Base-by-base conservation (phyloP, 2,888 invertebrate species). In the Ectropis crepuscularia region DNA sequence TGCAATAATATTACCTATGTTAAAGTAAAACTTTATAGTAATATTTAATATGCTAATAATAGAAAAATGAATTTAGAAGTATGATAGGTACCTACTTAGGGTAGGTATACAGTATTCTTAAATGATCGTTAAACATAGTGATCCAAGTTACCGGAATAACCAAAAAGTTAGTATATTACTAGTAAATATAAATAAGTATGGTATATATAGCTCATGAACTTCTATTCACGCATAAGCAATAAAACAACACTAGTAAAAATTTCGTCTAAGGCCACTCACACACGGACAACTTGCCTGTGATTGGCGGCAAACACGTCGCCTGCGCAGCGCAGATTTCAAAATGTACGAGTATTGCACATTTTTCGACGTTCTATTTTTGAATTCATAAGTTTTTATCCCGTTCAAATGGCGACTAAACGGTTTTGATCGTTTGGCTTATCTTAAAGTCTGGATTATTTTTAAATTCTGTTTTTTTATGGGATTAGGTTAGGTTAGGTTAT, bases 281-380 rank as follows among this genome's bases (percentile, higher is more conserved):
- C 84, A 79, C n/a, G 53, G 45, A 53, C 48, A 28, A 39, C 70
- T 46, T 57, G 60, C 11, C 65, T 68, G 68, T 63, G 79, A 86
- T 90, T 90, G 88, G 91, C 65, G 58, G 53, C 51, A 50, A 51
- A 49, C 59, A 47, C 47, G 53, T 47, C 74, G 72, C 74, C 42
- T 57, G 73, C 80, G 72, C 74, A 70, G 68, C 72, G 63, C 74
- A 59, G 63, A 60, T 77, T 80, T 81, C 79, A 78, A 83, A 84
- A 82, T 83, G 81, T 80, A 82, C 78, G 79, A 85, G 78, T 81
- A 85, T 85, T 85, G 82, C 82, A 82, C 85, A 89, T 90, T 90
- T 90, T 90, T 90, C 88, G 82, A 75, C 82, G 79, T 78, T 89
- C 92, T 92, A 90, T 92, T 92, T 92, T 92, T 90, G 89, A 77